Percentiles rank a stretch among this genome's conserved stretches.
phyloP scores from a whole-genome alignment of 2,888 invertebrate species.

The Himalopsyche kuldschensis region DNA sequence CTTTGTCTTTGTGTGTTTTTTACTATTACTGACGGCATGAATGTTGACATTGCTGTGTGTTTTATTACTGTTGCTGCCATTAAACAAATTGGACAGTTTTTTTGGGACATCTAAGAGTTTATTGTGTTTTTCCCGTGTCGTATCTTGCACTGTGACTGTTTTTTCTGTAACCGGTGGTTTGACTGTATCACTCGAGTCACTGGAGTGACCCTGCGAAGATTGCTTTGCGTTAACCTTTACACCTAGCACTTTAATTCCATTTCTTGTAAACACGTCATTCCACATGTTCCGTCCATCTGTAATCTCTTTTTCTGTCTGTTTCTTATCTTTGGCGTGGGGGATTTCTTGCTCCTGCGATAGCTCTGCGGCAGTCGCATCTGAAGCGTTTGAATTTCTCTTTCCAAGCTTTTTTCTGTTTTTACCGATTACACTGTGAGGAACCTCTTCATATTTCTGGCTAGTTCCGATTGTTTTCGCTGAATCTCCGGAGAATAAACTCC shows the following conservation, averaged over 20 bases:
- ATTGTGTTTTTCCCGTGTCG: constrained; percentile 23
- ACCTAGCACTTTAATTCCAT: neutral
- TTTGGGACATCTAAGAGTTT: constrained; percentile 35
- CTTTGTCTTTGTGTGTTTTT: constrained; percentile 43
- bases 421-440: constrained; percentile 14
- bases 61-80: constrained; percentile 44
- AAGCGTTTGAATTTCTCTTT: constrained; percentile 33
- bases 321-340: constrained; percentile 39
- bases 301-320: constrained; percentile 38
- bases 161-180: neutral
- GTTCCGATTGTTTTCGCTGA: constrained; percentile 17
- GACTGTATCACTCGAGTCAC: constrained; percentile 26
- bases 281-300: constrained; percentile 15
- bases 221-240: constrained; percentile 19
- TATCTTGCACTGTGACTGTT: constrained; percentile 20
- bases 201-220: constrained; percentile 25
- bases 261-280: constrained; percentile 31
- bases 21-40: constrained; percentile 27
- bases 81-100: constrained; percentile 33
- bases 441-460: constrained; percentile 36
- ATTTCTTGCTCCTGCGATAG: constrained; percentile 30
- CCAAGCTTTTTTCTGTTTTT: constrained; percentile 32
- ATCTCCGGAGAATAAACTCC: constrained; percentile 41
- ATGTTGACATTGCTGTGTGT: constrained; percentile 42
- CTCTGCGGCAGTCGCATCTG: constrained; percentile 16